Evolutionary conservation across 2,113 vertebrate genomes (phyloP), one percentile per base, ranked within the genome.

Genomic region (Gavia stellata): DNA sequence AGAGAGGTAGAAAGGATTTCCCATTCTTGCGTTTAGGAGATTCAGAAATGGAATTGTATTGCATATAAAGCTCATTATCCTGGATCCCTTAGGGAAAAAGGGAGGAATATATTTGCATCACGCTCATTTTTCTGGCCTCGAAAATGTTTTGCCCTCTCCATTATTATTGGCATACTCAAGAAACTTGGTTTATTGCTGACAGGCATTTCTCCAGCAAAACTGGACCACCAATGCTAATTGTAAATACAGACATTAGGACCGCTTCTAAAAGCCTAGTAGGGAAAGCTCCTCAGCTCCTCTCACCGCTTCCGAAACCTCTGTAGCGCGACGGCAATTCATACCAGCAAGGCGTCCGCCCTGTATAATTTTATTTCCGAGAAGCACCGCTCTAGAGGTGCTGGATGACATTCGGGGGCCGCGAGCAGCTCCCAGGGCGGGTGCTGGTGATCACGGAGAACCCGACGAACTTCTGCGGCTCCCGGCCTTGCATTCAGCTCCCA

Each of bases 141-240:
- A 42, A 66, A 6, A 0, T 3, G 17, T 11, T 81, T 45, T 81
- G 38, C 45, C 8, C 21, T 95, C 65, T 55, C 40, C 44, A 36
- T 70, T 89, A 52, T 61, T 91, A 78, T 2, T 45, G 65, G 44
- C 55, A 31, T 56, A 56, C 36, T 80, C 34, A 87, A 78, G 50
- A 81, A 90, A 79, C 49, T 36, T 68, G 67, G 21, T 88, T 85
- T 71, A 71, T 36, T 75, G 70, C 83, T 95, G 80, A 83, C 34
- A 47, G 91, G 45, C 83, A 87, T 73, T 95, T 88, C 49, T 18
- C 62, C 59, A 83, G 68, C 82, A 86, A 88, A 95, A 88, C 53
- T 31, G 73, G 72, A 86, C 71, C 56, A 82, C 86, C 36, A 33
- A 14, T 0, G 1, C 53, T 72, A 70, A 65, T 56, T 91, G 83